Percentiles rank a stretch among this genome's conserved stretches.
These are phyloP conservation scores for Crax fasciolata DNA, from an alignment of 2,797 vertebrate species.

Conservation along the genomic window DNA sequence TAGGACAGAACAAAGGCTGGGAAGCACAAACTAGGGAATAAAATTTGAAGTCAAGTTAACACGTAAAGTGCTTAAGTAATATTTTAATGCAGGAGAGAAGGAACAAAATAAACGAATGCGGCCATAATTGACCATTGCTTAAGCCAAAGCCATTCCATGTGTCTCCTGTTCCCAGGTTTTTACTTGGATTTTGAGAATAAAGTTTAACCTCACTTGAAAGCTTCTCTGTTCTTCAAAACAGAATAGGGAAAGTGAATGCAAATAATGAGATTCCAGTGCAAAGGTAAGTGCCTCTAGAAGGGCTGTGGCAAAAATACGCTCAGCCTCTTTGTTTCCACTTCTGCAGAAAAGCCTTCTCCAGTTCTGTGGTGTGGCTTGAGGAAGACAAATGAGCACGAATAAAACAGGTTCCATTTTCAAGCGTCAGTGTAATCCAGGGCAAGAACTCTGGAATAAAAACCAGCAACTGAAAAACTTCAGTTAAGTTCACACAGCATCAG, in stretches of 20 bases:
- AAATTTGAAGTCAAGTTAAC: neutral
- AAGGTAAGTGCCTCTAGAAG: neutral
- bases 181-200: neutral
- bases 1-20: neutral
- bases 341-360: neutral
- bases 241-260: neutral
- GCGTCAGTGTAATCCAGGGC: neutral
- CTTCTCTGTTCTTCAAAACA: neutral
- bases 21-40: neutral
- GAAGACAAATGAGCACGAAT: neutral
- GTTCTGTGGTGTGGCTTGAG: neutral
- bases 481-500: neutral
- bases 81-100: neutral
- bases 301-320: neutral
- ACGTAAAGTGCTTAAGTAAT: neutral
- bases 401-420: neutral
- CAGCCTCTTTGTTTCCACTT: neutral
- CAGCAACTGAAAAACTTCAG: neutral
- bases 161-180: neutral
- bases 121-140: neutral
- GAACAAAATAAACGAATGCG: neutral
- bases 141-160: neutral
- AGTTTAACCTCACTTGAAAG: neutral
- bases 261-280: neutral
- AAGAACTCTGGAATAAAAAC: neutral